Percentiles rank a stretch among this genome's conserved stretches.
These are phyloP conservation scores for Archocentrus centrarchus DNA, from an alignment of 2,113 vertebrate species.

Conservation along the genomic window DNA sequence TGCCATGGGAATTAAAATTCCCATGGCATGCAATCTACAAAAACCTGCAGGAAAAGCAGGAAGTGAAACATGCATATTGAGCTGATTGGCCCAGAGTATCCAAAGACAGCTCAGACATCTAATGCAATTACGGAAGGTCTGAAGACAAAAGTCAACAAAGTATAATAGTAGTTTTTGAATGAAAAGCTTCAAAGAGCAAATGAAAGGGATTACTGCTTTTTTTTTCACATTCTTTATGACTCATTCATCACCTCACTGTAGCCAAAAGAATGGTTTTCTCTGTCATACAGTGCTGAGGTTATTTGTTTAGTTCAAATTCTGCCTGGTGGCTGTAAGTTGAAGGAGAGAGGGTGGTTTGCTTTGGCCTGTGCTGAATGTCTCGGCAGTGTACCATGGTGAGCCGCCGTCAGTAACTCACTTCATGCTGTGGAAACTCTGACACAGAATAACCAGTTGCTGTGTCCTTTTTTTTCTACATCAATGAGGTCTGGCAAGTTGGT, in stretches of 20 bases:
- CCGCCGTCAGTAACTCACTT: conserved; percentile 32
- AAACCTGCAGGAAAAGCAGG: not conserved
- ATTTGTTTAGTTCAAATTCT: conserved; percentile 35
- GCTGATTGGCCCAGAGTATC: too few relatives aligned
- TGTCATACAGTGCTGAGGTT: conserved; percentile 16
- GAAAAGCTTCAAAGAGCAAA: not conserved
- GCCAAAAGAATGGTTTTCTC: conserved; percentile 22
- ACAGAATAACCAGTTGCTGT: conserved; percentile 8
- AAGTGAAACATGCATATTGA: not conserved
- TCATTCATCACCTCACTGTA: conserved; percentile 8
- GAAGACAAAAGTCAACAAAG: not conserved
- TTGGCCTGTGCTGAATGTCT: conserved; percentile 45
- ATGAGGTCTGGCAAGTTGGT: not conserved
- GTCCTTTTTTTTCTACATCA: conserved; percentile 4
- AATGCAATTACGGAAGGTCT: not conserved
- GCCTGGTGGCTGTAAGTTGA: conserved; percentile 7
- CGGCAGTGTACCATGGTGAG: not conserved
- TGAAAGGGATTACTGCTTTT: not conserved
- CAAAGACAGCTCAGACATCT: too few relatives aligned
- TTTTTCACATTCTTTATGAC: conserved; percentile 19
- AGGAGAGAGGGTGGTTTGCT: conserved; percentile 18
- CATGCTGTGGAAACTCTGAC: conserved; percentile 63
- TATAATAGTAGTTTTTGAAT: not conserved
- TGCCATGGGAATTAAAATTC: not conserved
- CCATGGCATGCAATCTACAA: not conserved